A percentile compares a stretch with the other conserved stretches of the same genome.
phyloP scores from a whole-genome alignment of 2,888 invertebrate genomes.

The Cenopis cana region DNA sequence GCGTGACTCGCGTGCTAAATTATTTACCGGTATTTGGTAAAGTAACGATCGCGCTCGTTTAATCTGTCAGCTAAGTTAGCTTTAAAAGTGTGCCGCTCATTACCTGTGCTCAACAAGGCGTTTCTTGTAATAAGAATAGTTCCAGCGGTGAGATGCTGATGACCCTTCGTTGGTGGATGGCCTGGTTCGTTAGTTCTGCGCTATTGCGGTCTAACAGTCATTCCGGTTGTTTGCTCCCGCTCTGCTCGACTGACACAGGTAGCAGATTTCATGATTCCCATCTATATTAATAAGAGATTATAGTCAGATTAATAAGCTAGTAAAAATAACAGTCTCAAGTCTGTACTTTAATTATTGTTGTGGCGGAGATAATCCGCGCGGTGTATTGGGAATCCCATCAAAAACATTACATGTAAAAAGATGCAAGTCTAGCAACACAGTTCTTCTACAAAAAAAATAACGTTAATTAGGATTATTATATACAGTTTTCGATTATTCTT shows the following conservation, averaged over 20 bases:
- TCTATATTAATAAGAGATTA: not conserved
- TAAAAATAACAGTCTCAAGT: not conserved
- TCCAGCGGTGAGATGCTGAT: constrained; percentile 51
- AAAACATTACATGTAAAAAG: too few relatives aligned
- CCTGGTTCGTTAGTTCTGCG: constrained; percentile 63
- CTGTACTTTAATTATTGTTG: too few relatives aligned
- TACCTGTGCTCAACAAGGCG: constrained; percentile 58
- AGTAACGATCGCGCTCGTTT: constrained; percentile 7
- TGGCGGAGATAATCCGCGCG: too few relatives aligned
- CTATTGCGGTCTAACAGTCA: constrained; percentile 62
- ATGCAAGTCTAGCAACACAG: too few relatives aligned
- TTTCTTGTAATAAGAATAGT: constrained; percentile 54
- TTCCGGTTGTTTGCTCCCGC: constrained; percentile 55
- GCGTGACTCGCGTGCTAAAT: constrained; percentile 22
- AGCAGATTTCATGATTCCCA: constrained; percentile 16
- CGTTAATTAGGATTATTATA: too few relatives aligned
- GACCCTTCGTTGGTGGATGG: constrained; percentile 52
- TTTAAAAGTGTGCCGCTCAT: constrained; percentile 47
- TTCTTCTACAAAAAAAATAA: too few relatives aligned
- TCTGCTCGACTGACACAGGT: constrained; percentile 36
- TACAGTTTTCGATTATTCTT: too few relatives aligned
- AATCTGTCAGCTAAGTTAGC: constrained; percentile 24
- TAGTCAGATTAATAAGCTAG: not conserved
- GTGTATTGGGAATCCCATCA: too few relatives aligned
- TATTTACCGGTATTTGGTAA: constrained; percentile 13